Conservation (phyloP, 37 sponge, comb jelly and placozoan species). For the Beroe ovata region DNA sequence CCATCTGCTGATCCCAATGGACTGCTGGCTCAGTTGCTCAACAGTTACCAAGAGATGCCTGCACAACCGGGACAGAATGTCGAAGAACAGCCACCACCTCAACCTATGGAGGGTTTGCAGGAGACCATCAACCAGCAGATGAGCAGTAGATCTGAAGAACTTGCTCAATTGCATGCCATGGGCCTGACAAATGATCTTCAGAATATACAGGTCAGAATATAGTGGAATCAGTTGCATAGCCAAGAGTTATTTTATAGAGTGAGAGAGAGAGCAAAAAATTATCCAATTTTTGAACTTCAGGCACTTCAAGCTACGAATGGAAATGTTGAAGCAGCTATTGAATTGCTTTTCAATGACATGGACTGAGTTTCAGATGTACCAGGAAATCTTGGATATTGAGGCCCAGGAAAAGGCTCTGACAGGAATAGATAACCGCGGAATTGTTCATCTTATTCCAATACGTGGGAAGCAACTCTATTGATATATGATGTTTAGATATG, state of each 20-base stretch:
- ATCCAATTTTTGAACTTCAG: too few species aligned
- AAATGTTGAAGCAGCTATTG: conserved; percentile 45
- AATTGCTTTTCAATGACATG: conserved; percentile 63
- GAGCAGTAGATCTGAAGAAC: neutral
- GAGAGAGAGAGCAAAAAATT: too few species aligned
- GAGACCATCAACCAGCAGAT: conserved; percentile 21
- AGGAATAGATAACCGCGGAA: too few species aligned
- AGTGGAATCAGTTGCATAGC: too few species aligned
- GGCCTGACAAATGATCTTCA: conserved; percentile 42
- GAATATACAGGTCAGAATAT: conserved; percentile 24
- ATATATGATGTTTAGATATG: too few species aligned
- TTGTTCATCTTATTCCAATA: too few species aligned
- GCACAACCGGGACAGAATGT: neutral
- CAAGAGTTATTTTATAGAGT: too few species aligned
- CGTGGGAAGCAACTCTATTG: too few species aligned
- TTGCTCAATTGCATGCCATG: conserved; percentile 43
- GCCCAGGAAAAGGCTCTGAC: too few species aligned
- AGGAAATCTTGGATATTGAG: too few species aligned
- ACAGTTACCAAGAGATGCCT: conserved; percentile 1
- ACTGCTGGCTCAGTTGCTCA: neutral
- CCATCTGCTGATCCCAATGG: neutral
- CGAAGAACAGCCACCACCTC: neutral
- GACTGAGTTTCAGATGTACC: too few species aligned
- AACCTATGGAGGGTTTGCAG: conserved; percentile 27
- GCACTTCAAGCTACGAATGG: conserved; percentile 55